Evolutionary conservation across 2,113 vertebrate species (phyloP).

Genomic region (Nesoenas mayeri): DNA sequence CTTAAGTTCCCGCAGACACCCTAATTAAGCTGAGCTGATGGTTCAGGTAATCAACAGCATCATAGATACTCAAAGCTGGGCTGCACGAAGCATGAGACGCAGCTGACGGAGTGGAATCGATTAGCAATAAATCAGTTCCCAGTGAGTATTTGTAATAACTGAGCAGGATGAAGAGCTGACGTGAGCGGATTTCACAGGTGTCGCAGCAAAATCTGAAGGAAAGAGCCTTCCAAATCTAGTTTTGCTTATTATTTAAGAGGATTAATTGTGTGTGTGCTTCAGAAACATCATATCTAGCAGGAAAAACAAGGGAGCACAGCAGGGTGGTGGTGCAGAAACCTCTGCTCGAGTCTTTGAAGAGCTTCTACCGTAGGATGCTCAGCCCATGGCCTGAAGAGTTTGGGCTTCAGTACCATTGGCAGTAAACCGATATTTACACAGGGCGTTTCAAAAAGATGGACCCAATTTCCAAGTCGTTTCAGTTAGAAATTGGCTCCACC

Average conservation of each 20-base stretch:
- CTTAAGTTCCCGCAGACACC: background rate
- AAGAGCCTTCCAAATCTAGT: background rate
- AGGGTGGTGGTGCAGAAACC: no score
- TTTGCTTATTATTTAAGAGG: background rate
- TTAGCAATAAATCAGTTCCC: background rate
- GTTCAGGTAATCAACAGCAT: no score
- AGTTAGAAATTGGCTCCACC: no score
- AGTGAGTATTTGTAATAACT: background rate
- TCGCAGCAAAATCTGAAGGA: background rate
- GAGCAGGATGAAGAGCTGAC: background rate
- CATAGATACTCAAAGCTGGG: background rate
- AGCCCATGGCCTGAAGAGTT: no score
- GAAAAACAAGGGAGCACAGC: background rate
- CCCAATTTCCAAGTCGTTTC: no score
- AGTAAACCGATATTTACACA: no score
- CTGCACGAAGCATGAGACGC: background rate
- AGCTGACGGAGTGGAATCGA: background rate
- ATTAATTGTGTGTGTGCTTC: background rate
- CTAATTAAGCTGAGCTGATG: background rate
- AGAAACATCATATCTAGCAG: background rate
- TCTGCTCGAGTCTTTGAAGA: background rate
- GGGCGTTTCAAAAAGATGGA: no score
- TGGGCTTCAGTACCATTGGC: fast-evolving
- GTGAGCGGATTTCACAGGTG: background rate
- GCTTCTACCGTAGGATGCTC: background rate